Base-by-base conservation (phyloP, 2,888 invertebrate genomes). In the Nycteola revayana region DNA sequence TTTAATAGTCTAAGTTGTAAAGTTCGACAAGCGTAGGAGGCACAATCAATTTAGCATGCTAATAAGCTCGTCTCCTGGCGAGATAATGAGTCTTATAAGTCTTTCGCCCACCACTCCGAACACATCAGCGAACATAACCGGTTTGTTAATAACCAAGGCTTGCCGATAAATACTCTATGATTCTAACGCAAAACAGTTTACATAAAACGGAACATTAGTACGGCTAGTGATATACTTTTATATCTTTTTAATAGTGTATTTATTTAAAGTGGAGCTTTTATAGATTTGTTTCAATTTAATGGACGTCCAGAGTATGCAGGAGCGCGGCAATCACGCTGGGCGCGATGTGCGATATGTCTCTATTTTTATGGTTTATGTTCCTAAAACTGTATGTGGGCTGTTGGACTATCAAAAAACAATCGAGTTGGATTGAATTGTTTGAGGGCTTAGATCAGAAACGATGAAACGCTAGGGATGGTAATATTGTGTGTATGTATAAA, bases 31-130 rank as follows among this genome's bases (percentile, higher is more conserved):
- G 48, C 57, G 76, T 74, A 59, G 81, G 78, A 68, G 74, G 60
- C 49, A 44, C 69, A 71, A 73, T 74, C 73, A 78, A 80, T 79
- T 81, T 74, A 70, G 73, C 73, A 61, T 62, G 64, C 68, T 73
- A 75, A 75, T 72, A 67, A 65, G 57, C 50, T 49, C 33, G 60
- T 54, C 65, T 54, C 81, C 78, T 50, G 68, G 59, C 32, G 78
- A 53, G 75, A 55, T 69, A 73, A 78, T 71, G 69, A 64, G 51
- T 60, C 55, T 54, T 69, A 55, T 58, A 66, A 56, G 54, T 64
- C 49, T 56, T 44, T 50, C 54, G 50, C 54, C 58, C 60, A 67
- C 67, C 36, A 42, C 49, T 47, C 8, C 23, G 38, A 32, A 40
- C 40, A 50, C 38, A 57, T 49, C 49, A 42, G 36, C 32, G 36